Evolutionary conservation across 37 sponge, comb jelly and placozoan species (phyloP), one percentile per base, ranked within the genome.

Genomic region (Dysidea cf. avara): DNA sequence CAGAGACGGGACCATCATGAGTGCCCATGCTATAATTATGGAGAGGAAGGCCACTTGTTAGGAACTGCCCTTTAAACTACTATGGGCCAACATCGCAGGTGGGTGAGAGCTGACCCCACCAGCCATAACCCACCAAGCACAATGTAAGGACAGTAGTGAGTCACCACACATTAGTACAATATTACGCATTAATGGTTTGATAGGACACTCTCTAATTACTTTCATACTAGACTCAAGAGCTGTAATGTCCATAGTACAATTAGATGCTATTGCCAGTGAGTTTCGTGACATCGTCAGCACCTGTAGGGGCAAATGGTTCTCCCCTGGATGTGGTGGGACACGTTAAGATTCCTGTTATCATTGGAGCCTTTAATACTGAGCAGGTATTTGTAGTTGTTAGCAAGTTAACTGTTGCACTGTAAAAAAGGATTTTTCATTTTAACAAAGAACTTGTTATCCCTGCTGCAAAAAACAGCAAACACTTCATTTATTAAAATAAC

Each of bases 61-160:
- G 58, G 26, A 24, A 56, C 21, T 72, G 73, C 35, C 73, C 73
- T 28, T 72, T 72, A 72, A 72, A 72, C 57, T 55, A 34, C 58
- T 34, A 55, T 16, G 73, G 59, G 58, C 73, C 73, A 55, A 34
- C 58, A 36, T 36, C 26, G 40, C 24, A 5, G 73, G 57, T 56
- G 73, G 40, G n/a, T 39, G 39, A 43, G 46, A 43, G 73, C 47
- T 39, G 59, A 58, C 38, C 28, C 28, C 21, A 39, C 25, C 39
- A 55, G 26, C 49, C 29, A 72, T n/a, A 24, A 39, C 43, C 31
- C 68, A 20, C 48, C 73, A 56, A 36, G 57, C 28, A 20, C 39
- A n/a, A 29, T 24, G 7, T 47, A 37, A 21, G 3, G 47, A 39
- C 24, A 36, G 22, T 47, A 34, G 30, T 36, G 30, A 68, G 49